Percentiles rank a stretch among this genome's conserved stretches.
phyloP scores from a whole-genome alignment of 2,888 invertebrate genomes.

The Drosophila prostipennis region DNA sequence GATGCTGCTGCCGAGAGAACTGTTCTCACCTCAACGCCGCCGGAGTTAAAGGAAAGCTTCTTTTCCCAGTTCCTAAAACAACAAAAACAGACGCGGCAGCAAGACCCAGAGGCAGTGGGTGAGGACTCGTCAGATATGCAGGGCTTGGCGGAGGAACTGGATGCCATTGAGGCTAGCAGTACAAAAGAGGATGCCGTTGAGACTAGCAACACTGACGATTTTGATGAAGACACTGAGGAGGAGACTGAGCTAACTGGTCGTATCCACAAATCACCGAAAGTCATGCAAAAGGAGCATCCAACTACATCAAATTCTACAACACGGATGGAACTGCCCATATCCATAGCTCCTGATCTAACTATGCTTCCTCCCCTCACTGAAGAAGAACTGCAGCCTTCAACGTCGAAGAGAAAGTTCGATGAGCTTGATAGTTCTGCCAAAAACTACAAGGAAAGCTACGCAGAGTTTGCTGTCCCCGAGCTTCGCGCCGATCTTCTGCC shows the following conservation, averaged over 20 bases:
- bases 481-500: conserved; percentile 60
- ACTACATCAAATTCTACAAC: neutral
- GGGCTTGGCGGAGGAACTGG: conserved; percentile 57
- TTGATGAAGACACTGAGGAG: conserved; percentile 31
- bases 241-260: conserved; percentile 3
- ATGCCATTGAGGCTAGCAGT: conserved; percentile 55
- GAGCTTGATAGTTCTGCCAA: conserved; percentile 1
- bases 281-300: neutral
- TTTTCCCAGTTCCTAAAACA: conserved; percentile 67
- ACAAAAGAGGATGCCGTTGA: neutral
- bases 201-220: conserved; percentile 16
- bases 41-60: conserved; percentile 62
- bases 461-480: conserved; percentile 76
- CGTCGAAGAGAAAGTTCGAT: conserved; percentile 56
- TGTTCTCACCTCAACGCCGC: conserved; percentile 39
- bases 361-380: conserved; percentile 5
- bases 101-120: neutral
- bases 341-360: neutral
- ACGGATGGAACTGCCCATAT: neutral
- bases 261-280: neutral
- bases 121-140: conserved; percentile 51
- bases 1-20: conserved; percentile 7
- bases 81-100: conserved; percentile 33
- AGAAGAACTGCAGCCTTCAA: conserved; percentile 36
- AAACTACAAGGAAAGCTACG: conserved; percentile 72